phyloP scores from a whole-genome alignment of 1,140 invertebrate genomes.

The Phymastichus coffea region DNA sequence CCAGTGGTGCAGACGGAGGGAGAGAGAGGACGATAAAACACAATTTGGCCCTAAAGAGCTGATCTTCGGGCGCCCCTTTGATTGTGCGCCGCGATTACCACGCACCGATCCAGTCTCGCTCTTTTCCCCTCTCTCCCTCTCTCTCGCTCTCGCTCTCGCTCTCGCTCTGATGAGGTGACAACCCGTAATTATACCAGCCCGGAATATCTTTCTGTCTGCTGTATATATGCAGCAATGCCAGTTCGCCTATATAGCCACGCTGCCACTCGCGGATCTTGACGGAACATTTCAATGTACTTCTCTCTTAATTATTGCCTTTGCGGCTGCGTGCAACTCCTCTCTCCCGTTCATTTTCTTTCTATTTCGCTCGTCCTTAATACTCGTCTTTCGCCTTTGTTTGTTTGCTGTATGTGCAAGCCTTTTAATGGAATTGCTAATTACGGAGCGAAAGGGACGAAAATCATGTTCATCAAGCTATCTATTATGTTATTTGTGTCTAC shows the following conservation, averaged over 20 bases:
- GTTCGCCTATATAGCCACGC: not conserved
- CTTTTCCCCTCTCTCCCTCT: slow-evolving; percentile 31
- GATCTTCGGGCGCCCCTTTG: slow-evolving; percentile 18
- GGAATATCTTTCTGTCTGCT: slow-evolving; percentile 55
- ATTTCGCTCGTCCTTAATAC: too few species aligned
- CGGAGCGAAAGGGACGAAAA: too few species aligned
- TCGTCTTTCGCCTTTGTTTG: too few species aligned
- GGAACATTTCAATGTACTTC: too few species aligned
- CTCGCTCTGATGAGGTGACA: slow-evolving; percentile 57
- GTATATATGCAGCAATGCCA: slow-evolving; percentile 52
- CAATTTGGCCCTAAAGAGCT: slow-evolving; percentile 22
- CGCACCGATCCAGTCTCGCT: too few species aligned
- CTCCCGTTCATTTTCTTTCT: too few species aligned
- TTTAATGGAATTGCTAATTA: too few species aligned
- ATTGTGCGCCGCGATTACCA: slow-evolving; percentile 16
- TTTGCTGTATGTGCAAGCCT: too few species aligned
- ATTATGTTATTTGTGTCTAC: too few species aligned
- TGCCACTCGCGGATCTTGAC: not conserved
- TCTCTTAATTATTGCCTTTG: too few species aligned
- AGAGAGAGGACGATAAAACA: slow-evolving; percentile 20
- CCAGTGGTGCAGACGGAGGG: not conserved
- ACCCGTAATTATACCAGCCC: slow-evolving; percentile 58
- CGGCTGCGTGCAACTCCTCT: too few species aligned
- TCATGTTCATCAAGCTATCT: too few species aligned
- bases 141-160: not conserved